Evolutionary conservation across 2,113 vertebrate species (phyloP).

Genomic region (Atherinomorus stipes): DNA sequence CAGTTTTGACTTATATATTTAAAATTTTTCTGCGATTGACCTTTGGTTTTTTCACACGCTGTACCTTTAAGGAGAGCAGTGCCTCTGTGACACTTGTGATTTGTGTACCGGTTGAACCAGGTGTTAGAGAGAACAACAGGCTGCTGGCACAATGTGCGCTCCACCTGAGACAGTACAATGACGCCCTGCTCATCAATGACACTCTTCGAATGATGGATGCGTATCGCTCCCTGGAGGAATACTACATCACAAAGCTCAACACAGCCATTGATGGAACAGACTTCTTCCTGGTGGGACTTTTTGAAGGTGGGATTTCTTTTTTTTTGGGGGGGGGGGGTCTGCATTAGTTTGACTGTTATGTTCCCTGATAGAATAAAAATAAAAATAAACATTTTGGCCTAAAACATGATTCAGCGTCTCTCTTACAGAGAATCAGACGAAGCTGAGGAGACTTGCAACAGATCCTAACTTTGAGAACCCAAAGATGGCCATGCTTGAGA

Average conservation of each 20-base stretch:
- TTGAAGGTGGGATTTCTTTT: constrained; percentile 86
- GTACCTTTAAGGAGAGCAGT: neutral
- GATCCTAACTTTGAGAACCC: constrained; percentile 85
- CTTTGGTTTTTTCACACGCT: no score
- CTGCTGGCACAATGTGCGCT: constrained; percentile 82
- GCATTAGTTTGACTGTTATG: no score
- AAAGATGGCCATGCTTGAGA: constrained; percentile 84
- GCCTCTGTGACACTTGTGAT: neutral
- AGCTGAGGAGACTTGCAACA: constrained; percentile 66
- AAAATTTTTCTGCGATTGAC: no score
- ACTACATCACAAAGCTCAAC: constrained; percentile 73
- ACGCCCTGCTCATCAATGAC: constrained; percentile 90
- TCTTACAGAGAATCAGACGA: constrained; percentile 76
- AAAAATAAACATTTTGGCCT: no score
- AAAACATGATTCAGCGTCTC: no score
- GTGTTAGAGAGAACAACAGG: constrained; percentile 68
- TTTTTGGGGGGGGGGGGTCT: no score
- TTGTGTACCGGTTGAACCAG: constrained; percentile 70
- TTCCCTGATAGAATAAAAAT: no score
- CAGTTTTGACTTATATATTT: no score
- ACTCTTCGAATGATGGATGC: constrained; percentile 88
- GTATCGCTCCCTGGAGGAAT: constrained; percentile 80
- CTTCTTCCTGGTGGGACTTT: constrained; percentile 81
- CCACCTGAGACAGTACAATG: constrained; percentile 91
- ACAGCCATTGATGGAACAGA: constrained; percentile 76